Evolutionary conservation across 2,888 invertebrate genomes (phyloP).

Genomic region (Rhabditoides inermis): DNA sequence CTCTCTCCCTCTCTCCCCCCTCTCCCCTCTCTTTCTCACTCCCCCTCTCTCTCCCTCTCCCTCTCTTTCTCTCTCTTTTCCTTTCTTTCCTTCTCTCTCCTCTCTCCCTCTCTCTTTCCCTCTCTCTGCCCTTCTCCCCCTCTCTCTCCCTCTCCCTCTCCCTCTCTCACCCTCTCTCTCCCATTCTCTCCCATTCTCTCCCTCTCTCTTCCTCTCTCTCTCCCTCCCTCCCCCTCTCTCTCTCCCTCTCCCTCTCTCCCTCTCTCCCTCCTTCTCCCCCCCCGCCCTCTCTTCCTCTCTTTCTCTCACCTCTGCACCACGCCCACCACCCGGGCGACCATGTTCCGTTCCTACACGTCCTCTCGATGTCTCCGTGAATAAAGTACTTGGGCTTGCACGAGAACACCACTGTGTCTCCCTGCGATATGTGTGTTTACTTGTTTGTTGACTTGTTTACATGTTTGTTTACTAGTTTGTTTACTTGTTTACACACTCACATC

Average conservation of each 20-base stretch:
- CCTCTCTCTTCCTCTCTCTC: neutral
- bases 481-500: constrained; percentile 12
- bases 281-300: neutral
- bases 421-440: neutral
- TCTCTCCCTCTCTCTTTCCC: neutral
- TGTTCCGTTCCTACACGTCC: constrained; percentile 34
- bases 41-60: neutral
- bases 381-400: constrained; percentile 40
- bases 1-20: neutral
- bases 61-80: neutral
- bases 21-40: too few species aligned
- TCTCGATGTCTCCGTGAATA: constrained; percentile 35
- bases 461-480: neutral
- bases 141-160: neutral
- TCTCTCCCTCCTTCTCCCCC: neutral
- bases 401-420: too few species aligned
- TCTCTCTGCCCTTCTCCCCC: too few species aligned
- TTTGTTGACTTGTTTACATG: neutral
- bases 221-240: neutral
- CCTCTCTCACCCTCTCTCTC: too few species aligned
- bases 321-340: constrained; percentile 43
- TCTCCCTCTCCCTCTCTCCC: neutral
- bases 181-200: too few species aligned
- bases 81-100: neutral
- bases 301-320: constrained; percentile 27